Conservation (phyloP, 2,797 vertebrate species). For the Anas georgica region DNA sequence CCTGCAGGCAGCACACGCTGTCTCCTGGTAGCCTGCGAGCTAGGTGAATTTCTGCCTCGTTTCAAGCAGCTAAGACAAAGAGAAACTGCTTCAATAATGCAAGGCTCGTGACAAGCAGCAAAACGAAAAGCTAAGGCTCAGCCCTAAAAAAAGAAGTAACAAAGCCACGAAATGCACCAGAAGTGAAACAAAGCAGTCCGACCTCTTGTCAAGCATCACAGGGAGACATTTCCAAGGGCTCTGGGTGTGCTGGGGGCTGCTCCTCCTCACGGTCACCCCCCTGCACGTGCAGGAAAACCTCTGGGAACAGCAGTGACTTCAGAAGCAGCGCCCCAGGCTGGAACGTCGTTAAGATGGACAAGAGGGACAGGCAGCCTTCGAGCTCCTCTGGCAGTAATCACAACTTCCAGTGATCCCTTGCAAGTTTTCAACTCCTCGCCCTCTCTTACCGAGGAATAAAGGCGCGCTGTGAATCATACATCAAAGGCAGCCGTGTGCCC, state of each 20-base stretch:
- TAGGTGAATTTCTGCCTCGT: conserved; percentile 39
- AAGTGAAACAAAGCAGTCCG: neutral
- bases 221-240: neutral
- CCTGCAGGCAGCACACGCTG: conserved; percentile 34
- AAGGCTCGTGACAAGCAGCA: conserved; percentile 32
- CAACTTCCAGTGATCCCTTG: neutral
- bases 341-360: neutral
- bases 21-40: conserved; percentile 50
- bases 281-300: neutral
- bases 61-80: conserved; percentile 58
- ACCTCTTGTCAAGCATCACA: neutral
- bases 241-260: neutral
- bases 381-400: neutral
- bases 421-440: neutral
- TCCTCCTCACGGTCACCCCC: neutral
- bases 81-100: conserved; percentile 60
- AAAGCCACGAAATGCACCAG: neutral
- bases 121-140: conserved; percentile 15
- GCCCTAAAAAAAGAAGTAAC: neutral
- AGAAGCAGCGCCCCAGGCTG: neutral
- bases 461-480: rapidly evolving
- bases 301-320: neutral
- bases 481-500: rapidly evolving
- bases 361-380: neutral
- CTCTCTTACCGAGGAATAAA: neutral